Evolutionary conservation across 1,140 invertebrate species (phyloP).

Genomic region (Zaprionus gabonicus): DNA sequence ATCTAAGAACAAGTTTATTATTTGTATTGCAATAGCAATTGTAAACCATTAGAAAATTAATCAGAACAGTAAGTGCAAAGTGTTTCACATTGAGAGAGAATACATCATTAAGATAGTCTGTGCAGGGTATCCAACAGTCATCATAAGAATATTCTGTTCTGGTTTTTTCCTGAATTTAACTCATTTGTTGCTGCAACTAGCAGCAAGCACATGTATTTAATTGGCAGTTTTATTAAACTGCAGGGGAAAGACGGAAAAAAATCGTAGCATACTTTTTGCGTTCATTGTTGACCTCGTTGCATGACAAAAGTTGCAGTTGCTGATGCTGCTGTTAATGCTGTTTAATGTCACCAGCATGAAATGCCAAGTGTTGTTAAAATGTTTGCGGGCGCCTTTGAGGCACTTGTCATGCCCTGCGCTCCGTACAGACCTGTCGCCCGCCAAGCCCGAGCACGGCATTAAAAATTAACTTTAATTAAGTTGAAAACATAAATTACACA

Average conservation of each 20-base stretch:
- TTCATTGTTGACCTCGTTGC: constrained; percentile 76
- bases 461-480: constrained; percentile 84
- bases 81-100: no score
- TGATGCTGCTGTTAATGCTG: constrained; percentile 54
- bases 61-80: no score
- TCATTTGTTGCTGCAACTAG: constrained; percentile 38
- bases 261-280: constrained; percentile 61
- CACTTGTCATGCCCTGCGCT: constrained; percentile 55
- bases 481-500: constrained; percentile 80
- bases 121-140: constrained; percentile 9
- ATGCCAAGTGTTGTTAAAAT: constrained; percentile 80
- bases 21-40: no score
- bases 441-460: constrained; percentile 48
- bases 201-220: constrained; percentile 71
- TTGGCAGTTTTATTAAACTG: constrained; percentile 75
- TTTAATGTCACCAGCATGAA: constrained; percentile 80
- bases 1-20: no score
- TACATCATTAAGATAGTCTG: no score
- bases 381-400: constrained; percentile 77
- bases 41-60: no score
- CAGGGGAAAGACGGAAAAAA: constrained; percentile 43
- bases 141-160: no score
- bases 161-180: not conserved
- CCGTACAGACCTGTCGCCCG: constrained; percentile 52
- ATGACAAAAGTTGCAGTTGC: constrained; percentile 71